These are phyloP conservation scores for Volucella zonaria DNA, from an alignment of 2,888 invertebrate genomes.

Conservation along the genomic window DNA sequence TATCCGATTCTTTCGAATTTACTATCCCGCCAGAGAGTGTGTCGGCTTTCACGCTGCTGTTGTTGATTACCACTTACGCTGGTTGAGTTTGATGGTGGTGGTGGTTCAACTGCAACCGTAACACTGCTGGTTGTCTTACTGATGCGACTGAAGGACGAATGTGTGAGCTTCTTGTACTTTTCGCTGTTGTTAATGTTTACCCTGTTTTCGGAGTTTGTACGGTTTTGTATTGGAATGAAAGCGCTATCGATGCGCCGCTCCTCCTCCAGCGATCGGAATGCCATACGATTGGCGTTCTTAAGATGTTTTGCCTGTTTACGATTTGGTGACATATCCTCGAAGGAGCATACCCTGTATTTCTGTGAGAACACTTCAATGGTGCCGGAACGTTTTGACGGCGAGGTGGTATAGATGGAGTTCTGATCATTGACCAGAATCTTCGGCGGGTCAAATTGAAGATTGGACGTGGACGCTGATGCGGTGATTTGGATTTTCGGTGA, in stretches of 20 bases:
- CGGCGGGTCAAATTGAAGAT: constrained; percentile 82
- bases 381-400: constrained; percentile 82
- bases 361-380: constrained; percentile 83
- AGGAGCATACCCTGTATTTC: constrained; percentile 82
- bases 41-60: constrained; percentile 78
- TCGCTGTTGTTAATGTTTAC: constrained; percentile 81
- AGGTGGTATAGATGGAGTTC: constrained; percentile 82
- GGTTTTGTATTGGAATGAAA: constrained; percentile 81
- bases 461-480: constrained; percentile 75
- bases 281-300: constrained; percentile 81
- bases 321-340: constrained; percentile 82
- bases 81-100: constrained; percentile 65
- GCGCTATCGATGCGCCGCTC: constrained; percentile 82
- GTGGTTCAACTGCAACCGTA: constrained; percentile 74
- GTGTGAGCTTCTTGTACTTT: constrained; percentile 82
- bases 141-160: constrained; percentile 81
- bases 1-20: constrained; percentile 82
- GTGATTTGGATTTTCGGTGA: constrained; percentile 81
- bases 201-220: constrained; percentile 81
- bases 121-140: constrained; percentile 79
- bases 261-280: constrained; percentile 82
- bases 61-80: constrained; percentile 53
- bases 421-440: constrained; percentile 82
- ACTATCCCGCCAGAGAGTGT: constrained; percentile 82
- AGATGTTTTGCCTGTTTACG: constrained; percentile 78